These are phyloP conservation scores for Gnatocerus cornutus DNA, from an alignment of 2,888 invertebrate species.

Conservation along the genomic window DNA sequence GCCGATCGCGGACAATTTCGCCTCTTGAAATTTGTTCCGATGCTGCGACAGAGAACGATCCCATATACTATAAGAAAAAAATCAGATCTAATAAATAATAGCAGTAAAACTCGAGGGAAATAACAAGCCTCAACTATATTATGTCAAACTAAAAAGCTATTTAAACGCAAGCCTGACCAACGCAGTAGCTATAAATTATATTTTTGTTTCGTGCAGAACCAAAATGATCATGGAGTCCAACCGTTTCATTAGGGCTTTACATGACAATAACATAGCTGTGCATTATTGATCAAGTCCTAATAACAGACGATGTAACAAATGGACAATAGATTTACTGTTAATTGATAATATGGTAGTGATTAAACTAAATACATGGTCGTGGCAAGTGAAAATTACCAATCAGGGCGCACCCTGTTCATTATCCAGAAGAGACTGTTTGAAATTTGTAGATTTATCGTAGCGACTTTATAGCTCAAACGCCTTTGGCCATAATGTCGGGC, in stretches of 20 bases:
- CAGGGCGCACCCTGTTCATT: conserved; percentile 11
- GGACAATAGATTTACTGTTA: conserved; percentile 30
- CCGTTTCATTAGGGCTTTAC: conserved; percentile 19
- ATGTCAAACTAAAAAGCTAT: conserved; percentile 21
- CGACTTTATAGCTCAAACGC: conserved; percentile 42
- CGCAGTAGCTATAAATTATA: conserved; percentile 21
- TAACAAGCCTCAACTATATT: conserved; percentile 26
- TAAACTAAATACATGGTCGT: conserved; percentile 22
- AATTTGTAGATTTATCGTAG: conserved; percentile 32
- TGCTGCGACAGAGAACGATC: conserved; percentile 84
- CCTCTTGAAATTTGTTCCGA: conserved; percentile 78
- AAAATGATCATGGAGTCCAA: conserved; percentile 23
- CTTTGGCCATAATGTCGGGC: conserved; percentile 42
- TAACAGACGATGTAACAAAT: conserved; percentile 14
- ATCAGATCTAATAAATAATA: conserved; percentile 31
- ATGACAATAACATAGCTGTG: conserved; percentile 18
- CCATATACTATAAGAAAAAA: conserved; percentile 79
- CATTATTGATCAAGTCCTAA: conserved; percentile 28
- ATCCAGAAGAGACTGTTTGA: conserved; percentile 7
- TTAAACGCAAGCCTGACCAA: conserved; percentile 9
- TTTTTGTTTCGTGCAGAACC: conserved; percentile 23
- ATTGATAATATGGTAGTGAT: conserved; percentile 31
- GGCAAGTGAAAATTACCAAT: conserved; percentile 16
- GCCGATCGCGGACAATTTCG: conserved; percentile 75
- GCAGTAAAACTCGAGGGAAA: conserved; percentile 25